Base-by-base conservation (phyloP, 2,797 vertebrate species). In the Eutrigla gurnardus region DNA sequence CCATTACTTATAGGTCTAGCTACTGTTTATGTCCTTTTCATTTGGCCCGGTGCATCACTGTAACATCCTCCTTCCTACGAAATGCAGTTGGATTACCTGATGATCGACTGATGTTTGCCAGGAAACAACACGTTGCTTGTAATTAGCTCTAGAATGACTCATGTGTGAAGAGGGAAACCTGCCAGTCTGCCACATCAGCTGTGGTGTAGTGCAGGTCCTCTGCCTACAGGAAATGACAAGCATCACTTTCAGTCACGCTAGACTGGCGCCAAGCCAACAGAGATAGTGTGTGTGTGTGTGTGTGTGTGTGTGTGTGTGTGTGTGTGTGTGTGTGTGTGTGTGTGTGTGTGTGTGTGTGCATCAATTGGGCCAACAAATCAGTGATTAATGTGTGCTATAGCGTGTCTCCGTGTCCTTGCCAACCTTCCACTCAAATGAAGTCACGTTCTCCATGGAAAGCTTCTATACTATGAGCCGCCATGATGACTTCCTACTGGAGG, bases 171-270 rank as follows among this genome's bases (percentile, higher is more conserved):
- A 83, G 71, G 75, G 73, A 87, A 82, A 79, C 78, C 77, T 86
- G 84, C 63, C 83, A 86, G 86, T 79, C 84, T 77, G 78, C 81
- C 77, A 68, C 77, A 82, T 89, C 77, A 83, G 81, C 74, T 75
- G 82, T 40, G 78, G 43, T 60, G 75, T 46, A 42, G 68, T 67
- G 77, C 58, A 65, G 73, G 77, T 88, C 79, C 79, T 85, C 74
- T 78, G 74, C 75, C 75, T 64, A 80, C 78, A 89, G 86, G 81
- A 89, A 87, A 84, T 52, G 73, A 88, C 75, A 78, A 76, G 78
- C 80, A 75, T 85, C 83, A 78, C 81, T 85, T 84, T 81, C 71
- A 71, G 66, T 37, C 79, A 78, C 14, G 78, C 73, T 66, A 67
- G 54, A 75, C 80, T 81, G 63, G 70, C 85, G 62, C 46, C 39